Evolutionary conservation across 2,888 invertebrate genomes (phyloP).

Genomic region (Neocrepidodera transversa): DNA sequence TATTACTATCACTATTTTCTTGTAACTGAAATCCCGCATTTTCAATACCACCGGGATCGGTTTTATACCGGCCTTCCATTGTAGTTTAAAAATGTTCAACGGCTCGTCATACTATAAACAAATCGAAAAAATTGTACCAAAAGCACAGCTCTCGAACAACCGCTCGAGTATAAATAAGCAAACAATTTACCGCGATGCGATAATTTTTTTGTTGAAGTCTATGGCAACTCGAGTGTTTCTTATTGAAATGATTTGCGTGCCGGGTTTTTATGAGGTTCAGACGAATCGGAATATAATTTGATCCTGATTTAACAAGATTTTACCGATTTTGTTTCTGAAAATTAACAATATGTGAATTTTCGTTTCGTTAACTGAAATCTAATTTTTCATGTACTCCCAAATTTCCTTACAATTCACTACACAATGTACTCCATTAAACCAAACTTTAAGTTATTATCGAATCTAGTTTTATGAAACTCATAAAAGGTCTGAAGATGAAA

Average conservation of each 20-base stretch:
- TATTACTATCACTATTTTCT: slow-evolving; percentile 44
- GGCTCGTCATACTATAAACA: slow-evolving; percentile 5
- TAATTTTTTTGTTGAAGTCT: slow-evolving; percentile 4
- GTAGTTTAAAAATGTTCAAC: slow-evolving; percentile 14
- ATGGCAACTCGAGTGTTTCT: slow-evolving; percentile 15
- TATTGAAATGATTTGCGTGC: slow-evolving; percentile 19
- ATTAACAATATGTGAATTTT: too few relatives aligned
- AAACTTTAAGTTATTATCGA: too few relatives aligned
- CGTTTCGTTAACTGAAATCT: too few relatives aligned
- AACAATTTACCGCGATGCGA: neutral
- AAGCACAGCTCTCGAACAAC: neutral
- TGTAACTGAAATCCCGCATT: slow-evolving; percentile 54
- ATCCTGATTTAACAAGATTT: slow-evolving; percentile 32
- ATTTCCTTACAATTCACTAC: too few relatives aligned
- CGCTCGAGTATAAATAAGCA: neutral
- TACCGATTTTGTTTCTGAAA: slow-evolving; percentile 16
- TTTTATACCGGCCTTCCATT: slow-evolving; percentile 49
- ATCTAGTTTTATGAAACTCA: too few relatives aligned
- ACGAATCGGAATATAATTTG: slow-evolving; percentile 10
- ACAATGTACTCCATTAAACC: too few relatives aligned
- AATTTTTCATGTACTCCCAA: too few relatives aligned
- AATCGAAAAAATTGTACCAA: neutral
- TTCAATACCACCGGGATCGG: slow-evolving; percentile 45
- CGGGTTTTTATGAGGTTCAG: slow-evolving; percentile 13
- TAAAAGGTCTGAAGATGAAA: too few relatives aligned